Evolutionary conservation across 2,888 invertebrate genomes (phyloP).

Genomic region (Dysmachus trigonus): DNA sequence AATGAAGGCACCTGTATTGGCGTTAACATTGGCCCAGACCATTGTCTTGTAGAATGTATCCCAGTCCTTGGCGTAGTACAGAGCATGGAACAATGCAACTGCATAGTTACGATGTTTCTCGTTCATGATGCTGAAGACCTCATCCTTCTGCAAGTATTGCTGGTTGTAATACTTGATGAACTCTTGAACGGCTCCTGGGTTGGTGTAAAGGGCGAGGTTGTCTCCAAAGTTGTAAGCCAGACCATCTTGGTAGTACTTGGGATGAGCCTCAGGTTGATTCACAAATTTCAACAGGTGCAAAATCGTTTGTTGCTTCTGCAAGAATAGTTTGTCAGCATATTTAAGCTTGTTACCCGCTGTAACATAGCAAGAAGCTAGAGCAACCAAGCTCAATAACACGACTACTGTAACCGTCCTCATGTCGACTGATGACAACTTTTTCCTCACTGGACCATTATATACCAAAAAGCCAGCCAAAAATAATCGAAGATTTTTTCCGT

Average conservation of each 20-base stretch:
- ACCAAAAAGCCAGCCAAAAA: neutral
- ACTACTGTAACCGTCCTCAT: slow-evolving; percentile 49
- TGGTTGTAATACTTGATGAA: slow-evolving; percentile 36
- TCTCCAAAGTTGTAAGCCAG: slow-evolving; percentile 40
- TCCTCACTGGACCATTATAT: neutral
- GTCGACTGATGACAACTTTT: slow-evolving; percentile 44
- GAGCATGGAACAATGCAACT: slow-evolving; percentile 70
- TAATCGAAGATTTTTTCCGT: neutral
- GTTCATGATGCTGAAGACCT: slow-evolving; percentile 47
- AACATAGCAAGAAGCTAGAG: slow-evolving; percentile 40
- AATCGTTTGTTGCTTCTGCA: slow-evolving; percentile 47
- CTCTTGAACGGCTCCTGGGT: slow-evolving; percentile 43
- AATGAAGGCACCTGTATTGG: slow-evolving; percentile 70
- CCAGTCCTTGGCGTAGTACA: slow-evolving; percentile 74
- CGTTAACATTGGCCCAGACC: slow-evolving; percentile 70
- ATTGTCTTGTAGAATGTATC: slow-evolving; percentile 74
- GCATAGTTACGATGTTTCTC: slow-evolving; percentile 56
- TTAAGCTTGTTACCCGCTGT: slow-evolving; percentile 34
- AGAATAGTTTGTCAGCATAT: slow-evolving; percentile 44
- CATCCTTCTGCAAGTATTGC: slow-evolving; percentile 42
- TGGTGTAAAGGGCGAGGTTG: slow-evolving; percentile 21
- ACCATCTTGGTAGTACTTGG: slow-evolving; percentile 45
- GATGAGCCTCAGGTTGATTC: slow-evolving; percentile 46
- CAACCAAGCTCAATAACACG: slow-evolving; percentile 43
- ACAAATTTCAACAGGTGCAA: slow-evolving; percentile 48